These are phyloP conservation scores for Ceratotherium simum DNA, from an alignment of 2,113 vertebrate genomes.

Conservation along the genomic window DNA sequence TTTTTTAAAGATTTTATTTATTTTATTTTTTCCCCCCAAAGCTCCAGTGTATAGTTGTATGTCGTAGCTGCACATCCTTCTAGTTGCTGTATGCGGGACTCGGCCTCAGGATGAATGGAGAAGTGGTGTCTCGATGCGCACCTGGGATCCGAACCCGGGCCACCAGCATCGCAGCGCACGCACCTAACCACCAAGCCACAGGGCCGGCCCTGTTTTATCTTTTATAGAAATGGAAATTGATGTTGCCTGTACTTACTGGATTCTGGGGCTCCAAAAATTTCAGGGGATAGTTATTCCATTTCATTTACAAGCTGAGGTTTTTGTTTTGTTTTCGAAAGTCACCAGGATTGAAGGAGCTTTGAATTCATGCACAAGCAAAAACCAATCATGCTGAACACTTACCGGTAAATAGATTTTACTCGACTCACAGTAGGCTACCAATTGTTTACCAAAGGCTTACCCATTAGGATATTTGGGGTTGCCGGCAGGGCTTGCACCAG, in stretches of 20 bases:
- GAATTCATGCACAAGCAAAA: constrained; percentile 13
- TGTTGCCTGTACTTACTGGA: not conserved
- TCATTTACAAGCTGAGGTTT: not conserved
- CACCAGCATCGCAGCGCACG: too few relatives aligned
- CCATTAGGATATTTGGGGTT: not conserved
- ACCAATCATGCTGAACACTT: not conserved
- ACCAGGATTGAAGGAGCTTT: constrained; percentile 15
- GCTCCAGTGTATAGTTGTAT: too few relatives aligned
- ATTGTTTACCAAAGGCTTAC: not conserved
- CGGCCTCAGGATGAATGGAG: too few relatives aligned
- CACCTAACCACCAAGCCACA: too few relatives aligned
- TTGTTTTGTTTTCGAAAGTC: not conserved
- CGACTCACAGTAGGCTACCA: not conserved
- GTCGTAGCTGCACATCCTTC: too few relatives aligned
- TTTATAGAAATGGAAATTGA: not conserved
- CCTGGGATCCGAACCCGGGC: too few relatives aligned
- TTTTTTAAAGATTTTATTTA: too few relatives aligned
- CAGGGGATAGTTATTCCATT: not conserved
- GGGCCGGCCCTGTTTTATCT: not conserved
- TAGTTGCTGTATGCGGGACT: too few relatives aligned
- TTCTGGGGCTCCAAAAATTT: not conserved
- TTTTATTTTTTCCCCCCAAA: too few relatives aligned
- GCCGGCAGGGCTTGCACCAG: not conserved
- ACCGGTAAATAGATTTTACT: not conserved
- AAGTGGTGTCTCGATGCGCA: too few relatives aligned